phyloP scores from a whole-genome alignment of 2,113 vertebrate species.

The Glareola pratincola region DNA sequence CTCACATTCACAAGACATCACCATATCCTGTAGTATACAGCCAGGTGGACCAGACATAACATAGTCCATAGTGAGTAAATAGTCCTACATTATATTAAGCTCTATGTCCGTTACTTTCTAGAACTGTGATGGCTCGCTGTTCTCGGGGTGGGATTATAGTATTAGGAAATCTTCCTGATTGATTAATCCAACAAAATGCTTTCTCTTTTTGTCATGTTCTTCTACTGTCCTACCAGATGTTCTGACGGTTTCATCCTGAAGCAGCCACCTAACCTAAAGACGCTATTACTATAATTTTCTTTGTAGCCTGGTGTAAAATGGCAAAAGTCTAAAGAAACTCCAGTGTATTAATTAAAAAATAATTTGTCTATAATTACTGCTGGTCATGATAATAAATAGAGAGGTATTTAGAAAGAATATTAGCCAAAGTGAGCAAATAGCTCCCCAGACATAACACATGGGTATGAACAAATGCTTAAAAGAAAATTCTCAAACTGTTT shows the following conservation, averaged over 20 bases:
- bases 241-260: neutral
- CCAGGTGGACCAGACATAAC: slow-evolving; percentile 3
- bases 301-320: neutral
- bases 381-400: neutral
- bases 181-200: neutral
- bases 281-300: neutral
- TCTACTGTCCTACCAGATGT: accelerated
- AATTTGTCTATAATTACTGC: neutral
- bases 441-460: neutral
- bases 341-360: neutral
- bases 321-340: neutral
- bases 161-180: neutral
- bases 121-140: neutral
- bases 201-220: neutral
- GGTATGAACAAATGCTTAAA: neutral
- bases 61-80: slow-evolving; percentile 13
- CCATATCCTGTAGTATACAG: neutral
- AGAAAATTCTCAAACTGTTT: neutral
- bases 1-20: neutral
- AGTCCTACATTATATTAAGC: neutral
- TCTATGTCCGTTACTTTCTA: neutral
- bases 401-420: neutral
- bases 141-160: neutral
- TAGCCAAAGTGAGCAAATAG: neutral
- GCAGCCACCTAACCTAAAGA: neutral